Evolutionary conservation across 1,140 invertebrate species (phyloP), one percentile per base, ranked within the genome.

Genomic region (Bombus impatiens): DNA sequence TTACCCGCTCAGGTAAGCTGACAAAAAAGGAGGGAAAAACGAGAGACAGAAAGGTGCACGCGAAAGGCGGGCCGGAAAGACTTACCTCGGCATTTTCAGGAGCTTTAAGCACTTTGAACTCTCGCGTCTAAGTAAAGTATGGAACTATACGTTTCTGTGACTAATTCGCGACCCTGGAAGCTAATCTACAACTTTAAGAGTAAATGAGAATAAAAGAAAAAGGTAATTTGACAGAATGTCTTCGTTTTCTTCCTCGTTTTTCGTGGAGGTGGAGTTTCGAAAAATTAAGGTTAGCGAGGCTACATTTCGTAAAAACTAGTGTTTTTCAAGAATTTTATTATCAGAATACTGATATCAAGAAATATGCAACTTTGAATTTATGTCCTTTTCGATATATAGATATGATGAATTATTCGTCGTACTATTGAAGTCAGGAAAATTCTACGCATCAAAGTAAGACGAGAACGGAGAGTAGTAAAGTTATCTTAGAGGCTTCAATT

Each of bases 1-100:
- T 85, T 85, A 85, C 68, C 28, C 40, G 84, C 9, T 86, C 78
- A 75, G 78, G 68, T 86, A 78, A 77, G 74, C 80, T 59, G 70
- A 40, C 40, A 57, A 67, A 87, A 67, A 84, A 68, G 72, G n/a
- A 40, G 53, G 57, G 62, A 44, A 68, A 40, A 80, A 59, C 42
- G n/a, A 37, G 57, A 72, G n/a, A 65, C 59, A 37, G 32, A 13
- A 44, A n/a, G 53, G 22, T 59, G 72, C 35, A 68, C 57, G 44
- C 32, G 67, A 70, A 68, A 83, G 62, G 18, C 32, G 67, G 40
- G 32, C 47, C 32, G 22, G 78, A 35, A 80, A 81, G 70, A 12
- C 70, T 81, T 74, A 28, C 37, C 77, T 40, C 53, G 78, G 84
- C 70, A 74, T 86, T 81, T 86, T 53, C 78, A 81, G 70, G 5